Evolutionary conservation across 2,797 vertebrate species (phyloP).

Genomic region (Pogonophryne albipinna): DNA sequence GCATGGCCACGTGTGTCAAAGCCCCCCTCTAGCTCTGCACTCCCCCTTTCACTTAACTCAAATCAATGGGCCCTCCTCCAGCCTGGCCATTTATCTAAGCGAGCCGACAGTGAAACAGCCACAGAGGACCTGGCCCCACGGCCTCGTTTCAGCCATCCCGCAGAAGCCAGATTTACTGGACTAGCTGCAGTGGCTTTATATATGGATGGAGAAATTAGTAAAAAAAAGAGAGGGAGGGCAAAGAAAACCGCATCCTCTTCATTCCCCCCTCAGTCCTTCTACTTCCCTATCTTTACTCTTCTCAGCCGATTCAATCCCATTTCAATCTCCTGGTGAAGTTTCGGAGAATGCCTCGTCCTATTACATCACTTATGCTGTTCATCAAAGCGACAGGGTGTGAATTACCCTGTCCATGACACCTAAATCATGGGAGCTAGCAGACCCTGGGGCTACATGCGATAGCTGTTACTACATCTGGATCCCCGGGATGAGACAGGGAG

Average conservation of each 20-base stretch:
- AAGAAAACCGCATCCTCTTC: conserved; percentile 41
- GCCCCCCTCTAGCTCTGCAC: conserved; percentile 32
- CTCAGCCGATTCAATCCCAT: conserved; percentile 78
- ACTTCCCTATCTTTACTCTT: conserved; percentile 38
- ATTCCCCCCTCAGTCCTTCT: conserved; percentile 36
- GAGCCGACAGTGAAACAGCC: conserved; percentile 69
- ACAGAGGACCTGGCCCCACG: conserved; percentile 71
- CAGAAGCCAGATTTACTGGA: conserved; percentile 72
- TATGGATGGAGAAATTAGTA: conserved; percentile 51
- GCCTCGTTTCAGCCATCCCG: conserved; percentile 57
- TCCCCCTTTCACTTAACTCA: conserved; percentile 75
- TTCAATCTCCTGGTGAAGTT: conserved; percentile 75
- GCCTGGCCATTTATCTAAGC: conserved; percentile 76
- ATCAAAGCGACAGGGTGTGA: conserved; percentile 81
- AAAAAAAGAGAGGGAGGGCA: conserved; percentile 24
- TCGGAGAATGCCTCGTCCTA: conserved; percentile 69
- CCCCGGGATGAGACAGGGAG: conserved; percentile 49
- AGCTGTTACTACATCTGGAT: conserved; percentile 76
- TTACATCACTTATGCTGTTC: conserved; percentile 79
- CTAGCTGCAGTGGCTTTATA: conserved; percentile 71
- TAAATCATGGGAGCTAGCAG: conserved; percentile 73
- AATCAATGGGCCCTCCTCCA: conserved; percentile 82
- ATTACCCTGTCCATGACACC: conserved; percentile 80
- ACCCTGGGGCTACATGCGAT: conserved; percentile 65
- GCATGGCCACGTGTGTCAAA: conserved; percentile 60